A percentile compares a stretch with the other conserved stretches of the same genome.
These are phyloP conservation scores for Aphidoletes aphidimyza DNA, from an alignment of 2,888 invertebrate genomes.

Conservation along the genomic window DNA sequence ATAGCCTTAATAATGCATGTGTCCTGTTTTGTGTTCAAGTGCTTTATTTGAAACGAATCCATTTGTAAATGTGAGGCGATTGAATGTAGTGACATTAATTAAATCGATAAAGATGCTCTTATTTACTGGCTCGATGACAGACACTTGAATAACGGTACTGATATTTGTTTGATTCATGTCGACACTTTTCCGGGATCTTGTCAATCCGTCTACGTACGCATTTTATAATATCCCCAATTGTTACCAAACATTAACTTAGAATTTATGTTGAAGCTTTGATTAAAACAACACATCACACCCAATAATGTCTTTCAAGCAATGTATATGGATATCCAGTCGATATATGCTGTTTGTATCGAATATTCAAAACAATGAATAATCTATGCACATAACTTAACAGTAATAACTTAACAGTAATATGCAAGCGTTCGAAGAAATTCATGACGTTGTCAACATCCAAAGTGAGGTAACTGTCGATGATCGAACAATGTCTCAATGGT, in stretches of 20 bases:
- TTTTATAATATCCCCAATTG: not conserved
- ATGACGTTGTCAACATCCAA: not conserved
- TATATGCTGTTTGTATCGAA: not conserved
- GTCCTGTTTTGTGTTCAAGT: not conserved
- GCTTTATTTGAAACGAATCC: not conserved
- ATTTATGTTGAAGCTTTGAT: not conserved
- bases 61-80: not conserved
- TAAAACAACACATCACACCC: constrained; percentile 7
- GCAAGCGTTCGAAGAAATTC: not conserved
- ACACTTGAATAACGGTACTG: not conserved
- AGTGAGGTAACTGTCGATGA: not conserved
- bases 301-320: not conserved
- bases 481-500: not conserved
- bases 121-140: constrained; percentile 18
- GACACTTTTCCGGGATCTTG: not conserved
- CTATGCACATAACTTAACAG: constrained; percentile 18
- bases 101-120: constrained; percentile 28
- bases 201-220: not conserved
- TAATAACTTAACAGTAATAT: not conserved
- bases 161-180: constrained; percentile 25
- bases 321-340: not conserved
- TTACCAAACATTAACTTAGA: not conserved
- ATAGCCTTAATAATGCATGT: not conserved
- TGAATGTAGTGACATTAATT: constrained; percentile 21
- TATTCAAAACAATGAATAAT: constrained; percentile 33